These are phyloP conservation scores for Drosophila albomicans DNA, from an alignment of 1,140 invertebrate genomes.

Conservation along the genomic window DNA sequence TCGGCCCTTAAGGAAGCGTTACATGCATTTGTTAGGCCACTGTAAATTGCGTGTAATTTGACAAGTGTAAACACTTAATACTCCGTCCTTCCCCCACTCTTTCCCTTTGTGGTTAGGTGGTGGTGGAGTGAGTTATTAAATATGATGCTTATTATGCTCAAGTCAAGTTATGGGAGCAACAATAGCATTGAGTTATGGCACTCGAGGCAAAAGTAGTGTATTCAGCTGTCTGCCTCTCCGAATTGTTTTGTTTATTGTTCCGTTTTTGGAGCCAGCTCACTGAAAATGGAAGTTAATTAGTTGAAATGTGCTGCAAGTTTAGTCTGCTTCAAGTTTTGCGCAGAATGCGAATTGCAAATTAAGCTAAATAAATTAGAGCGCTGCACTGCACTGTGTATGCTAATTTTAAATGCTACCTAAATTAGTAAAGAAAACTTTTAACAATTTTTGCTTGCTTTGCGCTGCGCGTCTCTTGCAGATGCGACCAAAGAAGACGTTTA, in stretches of 20 bases:
- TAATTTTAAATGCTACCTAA: constrained; percentile 11
- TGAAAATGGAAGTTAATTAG: constrained; percentile 66
- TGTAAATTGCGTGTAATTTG: constrained; percentile 62
- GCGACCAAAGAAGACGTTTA: background rate
- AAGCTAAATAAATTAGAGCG: constrained; percentile 50
- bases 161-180: background rate
- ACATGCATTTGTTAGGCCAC: constrained; percentile 37
- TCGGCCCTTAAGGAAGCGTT: background rate
- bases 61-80: constrained; percentile 46
- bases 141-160: background rate
- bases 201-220: background rate
- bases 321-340: constrained; percentile 33
- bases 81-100: background rate
- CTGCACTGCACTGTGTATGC: constrained; percentile 5
- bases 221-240: background rate
- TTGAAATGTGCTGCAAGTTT: constrained; percentile 34
- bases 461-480: constrained; percentile 8
- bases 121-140: background rate
- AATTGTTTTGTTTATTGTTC: background rate
- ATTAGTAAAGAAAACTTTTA: background rate
- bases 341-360: constrained; percentile 57
- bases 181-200: too few species aligned
- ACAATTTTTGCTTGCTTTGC: background rate
- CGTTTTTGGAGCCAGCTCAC: constrained; percentile 10
- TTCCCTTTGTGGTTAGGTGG: too few species aligned